These are phyloP conservation scores for Fragum fragum DNA, from an alignment of 2,888 invertebrate species.

Conservation along the genomic window DNA sequence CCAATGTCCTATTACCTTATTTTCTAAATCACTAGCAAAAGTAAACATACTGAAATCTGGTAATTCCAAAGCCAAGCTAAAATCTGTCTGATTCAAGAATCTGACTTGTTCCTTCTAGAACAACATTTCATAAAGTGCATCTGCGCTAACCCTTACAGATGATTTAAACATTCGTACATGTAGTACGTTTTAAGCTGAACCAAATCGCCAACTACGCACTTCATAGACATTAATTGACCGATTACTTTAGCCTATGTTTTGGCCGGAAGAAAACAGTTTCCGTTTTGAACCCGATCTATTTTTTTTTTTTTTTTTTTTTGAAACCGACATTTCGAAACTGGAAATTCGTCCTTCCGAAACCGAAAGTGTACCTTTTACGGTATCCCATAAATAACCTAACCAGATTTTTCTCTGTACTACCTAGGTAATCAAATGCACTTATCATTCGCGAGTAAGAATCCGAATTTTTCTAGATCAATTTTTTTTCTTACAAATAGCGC, in stretches of 20 bases:
- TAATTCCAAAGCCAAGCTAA: background rate
- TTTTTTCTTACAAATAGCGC: conserved; percentile 29
- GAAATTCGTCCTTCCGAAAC: conserved; percentile 43
- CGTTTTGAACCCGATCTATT: background rate
- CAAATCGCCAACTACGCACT: conserved; percentile 32
- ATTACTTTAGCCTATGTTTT: conserved; percentile 39
- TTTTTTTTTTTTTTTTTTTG: no score
- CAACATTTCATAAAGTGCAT: conserved; percentile 15
- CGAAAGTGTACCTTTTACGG: conserved; percentile 33
- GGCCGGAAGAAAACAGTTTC: conserved; percentile 31
- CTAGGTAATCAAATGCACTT: conserved; percentile 63
- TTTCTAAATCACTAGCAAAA: conserved; percentile 42
- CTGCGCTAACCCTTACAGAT: conserved; percentile 25
- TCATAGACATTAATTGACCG: conserved; percentile 48
- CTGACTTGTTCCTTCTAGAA: conserved; percentile 26
- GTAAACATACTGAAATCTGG: conserved; percentile 24
- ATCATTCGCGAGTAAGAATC: conserved; percentile 63
- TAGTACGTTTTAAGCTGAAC: conserved; percentile 38
- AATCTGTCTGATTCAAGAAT: conserved; percentile 8
- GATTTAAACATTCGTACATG: conserved; percentile 37
- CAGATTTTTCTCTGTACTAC: conserved; percentile 39
- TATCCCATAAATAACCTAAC: conserved; percentile 60
- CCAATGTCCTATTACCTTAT: conserved; percentile 43
- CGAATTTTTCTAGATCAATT: conserved; percentile 54
- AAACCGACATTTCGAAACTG: background rate